A percentile compares a stretch with the other conserved stretches of the same genome.
Evolutionary conservation across 2,797 vertebrate genomes (phyloP).

Genomic region (Poeciliopsis infans): DNA sequence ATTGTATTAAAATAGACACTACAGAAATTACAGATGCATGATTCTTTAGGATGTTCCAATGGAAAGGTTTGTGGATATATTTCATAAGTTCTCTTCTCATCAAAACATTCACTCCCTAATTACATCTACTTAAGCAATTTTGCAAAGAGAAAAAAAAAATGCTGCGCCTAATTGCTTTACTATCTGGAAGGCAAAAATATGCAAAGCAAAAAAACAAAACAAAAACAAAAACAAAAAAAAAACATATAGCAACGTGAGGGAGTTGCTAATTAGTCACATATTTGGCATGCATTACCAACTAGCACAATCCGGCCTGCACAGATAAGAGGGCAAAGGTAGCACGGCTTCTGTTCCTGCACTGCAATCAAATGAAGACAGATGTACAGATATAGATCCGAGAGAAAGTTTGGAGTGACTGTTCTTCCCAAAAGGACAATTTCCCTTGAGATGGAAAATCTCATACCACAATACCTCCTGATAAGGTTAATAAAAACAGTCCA

Average conservation of each 20-base stretch:
- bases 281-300: conserved; percentile 79
- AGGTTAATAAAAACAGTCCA: conserved; percentile 69
- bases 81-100: conserved; percentile 71
- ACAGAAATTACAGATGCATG: conserved; percentile 26
- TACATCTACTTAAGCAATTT: conserved; percentile 83
- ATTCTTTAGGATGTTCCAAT: conserved; percentile 31
- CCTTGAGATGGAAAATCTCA: conserved; percentile 29
- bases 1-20: conserved; percentile 17
- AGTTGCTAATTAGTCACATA: conserved; percentile 82
- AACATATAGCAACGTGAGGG: conserved; percentile 78
- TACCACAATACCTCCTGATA: conserved; percentile 66
- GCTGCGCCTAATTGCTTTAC: conserved; percentile 85
- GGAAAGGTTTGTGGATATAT: conserved; percentile 63
- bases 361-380: conserved; percentile 77
- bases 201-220: conserved; percentile 73
- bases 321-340: conserved; percentile 69
- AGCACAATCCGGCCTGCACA: conserved; percentile 59
- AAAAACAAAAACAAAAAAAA: conserved; percentile 49
- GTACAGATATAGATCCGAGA: conserved; percentile 63
- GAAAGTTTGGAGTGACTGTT: conserved; percentile 68
- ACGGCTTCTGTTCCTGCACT: conserved; percentile 57
- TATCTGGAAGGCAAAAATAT: conserved; percentile 84
- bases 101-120: conserved; percentile 78
- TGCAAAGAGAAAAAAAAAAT: conserved; percentile 61
- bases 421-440: conserved; percentile 29